Percentiles rank a stretch among this genome's conserved stretches.
phyloP scores from a whole-genome alignment of 2,888 invertebrate species.

The Tinea pellionella region DNA sequence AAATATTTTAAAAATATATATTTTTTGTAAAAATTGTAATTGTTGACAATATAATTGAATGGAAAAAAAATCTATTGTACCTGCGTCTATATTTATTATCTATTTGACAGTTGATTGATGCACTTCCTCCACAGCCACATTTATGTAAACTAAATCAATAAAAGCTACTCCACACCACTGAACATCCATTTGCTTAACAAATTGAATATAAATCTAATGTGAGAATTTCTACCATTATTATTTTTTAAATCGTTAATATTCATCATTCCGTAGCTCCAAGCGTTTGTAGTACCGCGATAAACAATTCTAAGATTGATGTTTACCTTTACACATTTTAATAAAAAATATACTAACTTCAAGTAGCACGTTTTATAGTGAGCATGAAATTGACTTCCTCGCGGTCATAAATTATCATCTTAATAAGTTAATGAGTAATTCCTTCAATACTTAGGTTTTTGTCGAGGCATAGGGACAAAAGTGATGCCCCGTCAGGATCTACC shows the following conservation, averaged over 20 bases:
- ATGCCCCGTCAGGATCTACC: conserved; percentile 32
- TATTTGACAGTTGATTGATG: conserved; percentile 27
- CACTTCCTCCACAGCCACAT: conserved; percentile 18
- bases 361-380: conserved; percentile 31
- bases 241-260: conserved; percentile 15
- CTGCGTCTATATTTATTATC: conserved; percentile 2
- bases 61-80: background rate
- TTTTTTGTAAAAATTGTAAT: too few relatives aligned
- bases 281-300: conserved; percentile 14
- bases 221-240: conserved; percentile 16
- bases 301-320: conserved; percentile 13
- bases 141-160: conserved; percentile 12
- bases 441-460: conserved; percentile 55
- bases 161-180: conserved; percentile 17
- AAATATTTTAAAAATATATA: too few relatives aligned
- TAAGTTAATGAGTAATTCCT: conserved; percentile 64
- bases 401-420: conserved; percentile 66
- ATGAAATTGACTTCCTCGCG: conserved; percentile 50
- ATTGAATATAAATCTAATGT: conserved; percentile 16
- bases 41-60: background rate
- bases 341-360: conserved; percentile 29
- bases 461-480: conserved; percentile 31
- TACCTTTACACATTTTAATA: conserved; percentile 12
- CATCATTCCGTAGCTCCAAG: conserved; percentile 14
- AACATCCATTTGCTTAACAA: conserved; percentile 19